These are phyloP conservation scores for Stramonita haemastoma DNA, from an alignment of 2,888 invertebrate genomes.

Conservation along the genomic window DNA sequence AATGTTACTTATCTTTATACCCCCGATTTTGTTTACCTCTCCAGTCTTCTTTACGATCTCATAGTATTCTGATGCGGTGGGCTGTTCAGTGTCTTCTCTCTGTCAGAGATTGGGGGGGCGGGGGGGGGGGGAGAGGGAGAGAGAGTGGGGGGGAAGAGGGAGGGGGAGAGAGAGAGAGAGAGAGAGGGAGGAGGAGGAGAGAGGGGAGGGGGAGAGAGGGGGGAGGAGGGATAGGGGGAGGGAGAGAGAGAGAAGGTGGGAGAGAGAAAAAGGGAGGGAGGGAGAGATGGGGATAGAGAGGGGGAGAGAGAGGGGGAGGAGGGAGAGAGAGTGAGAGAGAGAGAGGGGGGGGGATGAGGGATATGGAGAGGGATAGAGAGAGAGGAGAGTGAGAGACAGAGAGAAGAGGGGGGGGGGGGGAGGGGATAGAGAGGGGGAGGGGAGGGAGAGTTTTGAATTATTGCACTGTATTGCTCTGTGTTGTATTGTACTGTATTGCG, in stretches of 20 bases:
- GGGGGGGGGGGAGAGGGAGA: background rate
- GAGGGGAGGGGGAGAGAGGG: background rate
- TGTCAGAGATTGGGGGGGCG: too few species aligned
- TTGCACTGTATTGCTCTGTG: too few species aligned
- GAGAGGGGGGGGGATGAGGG: background rate
- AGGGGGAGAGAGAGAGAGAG: background rate
- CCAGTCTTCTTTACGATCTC: too few species aligned
- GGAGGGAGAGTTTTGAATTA: too few species aligned
- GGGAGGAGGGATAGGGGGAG: background rate
- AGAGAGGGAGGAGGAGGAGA: too few species aligned
- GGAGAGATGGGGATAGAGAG: background rate
- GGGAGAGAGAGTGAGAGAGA: background rate
- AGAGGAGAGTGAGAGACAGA: background rate
- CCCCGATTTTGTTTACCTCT: too few species aligned
- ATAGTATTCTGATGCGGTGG: too few species aligned
- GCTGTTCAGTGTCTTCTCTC: too few species aligned
- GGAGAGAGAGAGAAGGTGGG: background rate
- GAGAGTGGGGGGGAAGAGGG: background rate
- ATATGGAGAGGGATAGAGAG: background rate
- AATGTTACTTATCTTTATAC: too few species aligned
- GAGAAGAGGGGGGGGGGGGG: background rate
- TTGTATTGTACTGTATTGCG: too few species aligned
- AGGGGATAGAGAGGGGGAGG: background rate
- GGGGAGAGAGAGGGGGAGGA: background rate
- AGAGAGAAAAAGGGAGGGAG: background rate